These are phyloP conservation scores for Zygogramma bicolorata DNA, from an alignment of 2,888 invertebrate genomes.

Conservation along the genomic window DNA sequence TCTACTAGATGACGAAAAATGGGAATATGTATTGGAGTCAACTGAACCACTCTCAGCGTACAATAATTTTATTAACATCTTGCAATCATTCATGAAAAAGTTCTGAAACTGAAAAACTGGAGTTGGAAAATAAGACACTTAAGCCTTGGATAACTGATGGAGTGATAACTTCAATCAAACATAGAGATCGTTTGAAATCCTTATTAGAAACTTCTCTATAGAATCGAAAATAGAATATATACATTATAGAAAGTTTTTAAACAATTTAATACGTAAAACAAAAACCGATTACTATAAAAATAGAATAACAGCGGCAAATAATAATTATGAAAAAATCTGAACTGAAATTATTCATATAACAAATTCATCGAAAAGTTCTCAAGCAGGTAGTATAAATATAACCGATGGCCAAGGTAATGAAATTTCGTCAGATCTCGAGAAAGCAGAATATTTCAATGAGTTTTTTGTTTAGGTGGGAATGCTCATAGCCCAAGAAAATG, in stretches of 20 bases:
- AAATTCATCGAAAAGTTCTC: constrained; percentile 15
- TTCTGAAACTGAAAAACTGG: constrained; percentile 5
- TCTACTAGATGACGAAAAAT: too few species aligned
- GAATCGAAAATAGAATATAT: constrained; percentile 10
- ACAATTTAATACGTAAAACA: constrained; percentile 11
- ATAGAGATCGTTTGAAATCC: constrained; percentile 20
- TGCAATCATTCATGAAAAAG: constrained; percentile 4
- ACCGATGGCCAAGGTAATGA: constrained; percentile 17
- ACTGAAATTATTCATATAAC: constrained; percentile 10
- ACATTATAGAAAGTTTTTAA: constrained; percentile 14
- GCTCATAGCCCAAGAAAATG: constrained; percentile 10
- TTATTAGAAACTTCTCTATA: constrained; percentile 2
- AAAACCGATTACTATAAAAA: constrained; percentile 16
- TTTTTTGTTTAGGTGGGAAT: constrained; percentile 5
- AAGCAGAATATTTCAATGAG: not conserved
- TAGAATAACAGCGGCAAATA: constrained; percentile 11
- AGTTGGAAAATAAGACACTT: constrained; percentile 11
- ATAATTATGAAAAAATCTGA: constrained; percentile 13
- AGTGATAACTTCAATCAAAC: constrained; percentile 18
- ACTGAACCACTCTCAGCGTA: not conserved
- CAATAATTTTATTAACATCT: not conserved
- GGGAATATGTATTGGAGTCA: not conserved
- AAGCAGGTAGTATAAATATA: constrained; percentile 15
- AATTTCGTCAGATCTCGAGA: too few species aligned
- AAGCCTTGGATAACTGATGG: constrained; percentile 23